phyloP scores from a whole-genome alignment of 2,113 vertebrate genomes.

The Nyctibius bracteatus region DNA sequence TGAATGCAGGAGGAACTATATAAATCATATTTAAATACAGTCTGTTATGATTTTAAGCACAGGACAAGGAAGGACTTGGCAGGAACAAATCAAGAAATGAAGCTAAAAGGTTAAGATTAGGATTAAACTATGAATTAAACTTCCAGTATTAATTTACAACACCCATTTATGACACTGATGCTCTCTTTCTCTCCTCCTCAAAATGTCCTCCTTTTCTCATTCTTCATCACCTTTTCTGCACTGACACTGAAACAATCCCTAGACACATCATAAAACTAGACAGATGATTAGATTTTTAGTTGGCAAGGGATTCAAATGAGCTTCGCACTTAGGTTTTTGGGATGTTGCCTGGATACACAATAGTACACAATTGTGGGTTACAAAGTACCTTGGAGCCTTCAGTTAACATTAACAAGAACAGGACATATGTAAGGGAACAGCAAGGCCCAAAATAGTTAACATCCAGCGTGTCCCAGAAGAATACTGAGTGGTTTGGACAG shows the following conservation, averaged over 20 bases:
- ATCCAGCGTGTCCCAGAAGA: not conserved
- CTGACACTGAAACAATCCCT: constrained; percentile 23
- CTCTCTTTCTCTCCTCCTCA: not conserved
- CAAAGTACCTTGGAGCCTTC: constrained; percentile 29
- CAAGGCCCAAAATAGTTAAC: constrained; percentile 14
- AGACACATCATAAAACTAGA: constrained; percentile 31
- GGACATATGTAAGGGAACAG: not conserved
- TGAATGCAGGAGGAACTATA: not conserved
- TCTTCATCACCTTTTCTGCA: not conserved
- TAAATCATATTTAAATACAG: not conserved
- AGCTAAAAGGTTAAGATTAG: not conserved
- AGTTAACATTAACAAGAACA: not conserved
- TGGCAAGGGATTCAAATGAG: constrained; percentile 30
- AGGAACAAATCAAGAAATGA: not conserved
- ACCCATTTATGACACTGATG: not conserved
- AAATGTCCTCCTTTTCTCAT: not conserved
- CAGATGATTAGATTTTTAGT: constrained; percentile 45
- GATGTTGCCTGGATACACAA: constrained; percentile 45
- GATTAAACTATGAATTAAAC: not conserved
- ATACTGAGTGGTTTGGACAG: not conserved
- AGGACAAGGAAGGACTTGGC: not conserved
- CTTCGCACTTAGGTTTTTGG: not conserved
- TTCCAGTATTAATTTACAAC: not conserved
- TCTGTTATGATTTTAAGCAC: not conserved
- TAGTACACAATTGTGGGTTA: not conserved